Evolutionary conservation across 1,140 invertebrate species (phyloP), one percentile per base, ranked within the genome.

Genomic region (Drosophila prosaltans): DNA sequence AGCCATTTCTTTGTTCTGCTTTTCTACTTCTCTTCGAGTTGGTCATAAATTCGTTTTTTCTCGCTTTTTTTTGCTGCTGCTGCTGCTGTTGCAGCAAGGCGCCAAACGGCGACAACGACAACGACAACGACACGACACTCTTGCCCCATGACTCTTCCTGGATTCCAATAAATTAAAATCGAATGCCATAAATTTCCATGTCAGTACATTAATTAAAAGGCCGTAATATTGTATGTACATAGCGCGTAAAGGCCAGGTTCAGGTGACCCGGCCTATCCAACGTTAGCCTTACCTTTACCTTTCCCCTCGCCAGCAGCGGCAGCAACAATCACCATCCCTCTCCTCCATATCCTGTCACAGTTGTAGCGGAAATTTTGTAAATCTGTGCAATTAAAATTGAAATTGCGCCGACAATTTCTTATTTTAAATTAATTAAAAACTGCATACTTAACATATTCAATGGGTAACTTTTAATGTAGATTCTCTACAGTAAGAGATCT

Each of bases 161-260:
- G 72, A 77, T 78, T 84, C 84, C 84, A 89, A 88, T 88, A 88
- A 88, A 88, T 88, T 90, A 89, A 89, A 89, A 89, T 91, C 83
- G 78, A 84, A 66, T 89, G 83, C 89, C 81, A 91, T 91, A 91
- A 91, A 91, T 91, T 91, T 81, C 64, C 74, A 82, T 91, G 89
- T 91, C 88, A 89, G 75, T 91, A 88, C 89, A 91, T 91, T 91
- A 91, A 91, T 89, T 91, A 89, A 89, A 89, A 89, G 74, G 84
- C 78, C 81, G 81, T 88, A 88, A 88, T 88, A 88, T 80, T 80
- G 80, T 74, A 77, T 60, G 66, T 55, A 55, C 80, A 64, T 75
- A 48, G 45, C 45, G 16, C 24, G 16, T 16, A 16, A 89, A 89
- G 74, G 80, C 78, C 81, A 78, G 16, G 80, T 88, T 88, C 82